Evolutionary conservation across 2,888 invertebrate species (phyloP).

Genomic region (Macropis europaea): DNA sequence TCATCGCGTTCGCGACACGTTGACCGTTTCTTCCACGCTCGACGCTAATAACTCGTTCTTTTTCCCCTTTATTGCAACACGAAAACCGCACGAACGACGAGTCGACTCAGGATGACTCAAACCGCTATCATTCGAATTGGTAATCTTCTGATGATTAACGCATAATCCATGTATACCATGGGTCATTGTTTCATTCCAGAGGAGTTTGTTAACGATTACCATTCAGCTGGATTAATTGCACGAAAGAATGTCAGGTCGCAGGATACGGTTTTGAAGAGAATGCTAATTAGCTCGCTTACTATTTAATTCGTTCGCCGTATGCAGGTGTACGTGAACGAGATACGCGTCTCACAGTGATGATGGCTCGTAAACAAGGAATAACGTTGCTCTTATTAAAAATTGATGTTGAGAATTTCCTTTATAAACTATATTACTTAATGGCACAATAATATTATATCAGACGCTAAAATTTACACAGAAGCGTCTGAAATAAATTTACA

Average conservation of each 20-base stretch:
- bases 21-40: slow-evolving; percentile 8
- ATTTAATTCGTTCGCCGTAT: slow-evolving; percentile 18
- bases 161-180: no score
- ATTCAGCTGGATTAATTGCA: background rate
- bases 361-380: background rate
- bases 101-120: no score
- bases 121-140: no score
- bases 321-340: background rate
- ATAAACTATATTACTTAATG: no score
- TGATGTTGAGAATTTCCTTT: no score
- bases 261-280: background rate
- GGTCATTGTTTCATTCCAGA: background rate
- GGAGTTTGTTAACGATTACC: background rate
- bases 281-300: slow-evolving; percentile 20
- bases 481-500: no score
- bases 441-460: no score
- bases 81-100: no score
- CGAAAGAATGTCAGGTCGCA: background rate
- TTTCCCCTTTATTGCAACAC: no score
- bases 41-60: background rate
- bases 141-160: no score
- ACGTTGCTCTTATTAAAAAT: no score
- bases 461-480: no score
- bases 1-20: slow-evolving; percentile 45
- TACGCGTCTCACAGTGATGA: slow-evolving; percentile 3